Evolutionary conservation across 2,113 vertebrate genomes (phyloP), one percentile per base, ranked within the genome.

Genomic region (Oncorhynchus tshawytscha): DNA sequence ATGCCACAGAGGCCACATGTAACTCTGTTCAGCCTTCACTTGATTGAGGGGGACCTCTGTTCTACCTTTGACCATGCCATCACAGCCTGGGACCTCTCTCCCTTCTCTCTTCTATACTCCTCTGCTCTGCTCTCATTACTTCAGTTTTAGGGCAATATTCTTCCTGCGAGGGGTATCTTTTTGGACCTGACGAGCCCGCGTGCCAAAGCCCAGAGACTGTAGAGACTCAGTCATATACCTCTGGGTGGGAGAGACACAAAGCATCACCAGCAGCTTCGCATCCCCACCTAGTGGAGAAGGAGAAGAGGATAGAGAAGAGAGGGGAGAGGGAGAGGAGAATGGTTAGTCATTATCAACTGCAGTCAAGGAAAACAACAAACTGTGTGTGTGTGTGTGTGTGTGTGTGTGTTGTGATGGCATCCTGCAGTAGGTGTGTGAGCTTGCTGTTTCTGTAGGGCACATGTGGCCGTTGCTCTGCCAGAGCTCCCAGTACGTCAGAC

Each of bases 381-480:
- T 34, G 71, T 68, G 31, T 13, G 31, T 60, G 16, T 51, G 45
- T 78, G 31, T 31, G 31, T 31, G 31, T 31, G 31, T 13, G 31
- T 34, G 71, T 68, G 29, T 13, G 31, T 34, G 71, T 68, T 31
- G 31, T 13, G 0, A 96, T 80, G 0, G 92, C 91, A 15, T 94
- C 95, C 90, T 96, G 95, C 1, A 97, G 94, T 29, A 96, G 86
- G 75, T 92, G 94, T 0, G 96, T 97, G 18, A 96, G 94, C 86
- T 90, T 95, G 93, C 96, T 96, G 92, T 97, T 96, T n/a, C 94
- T 86, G 71, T 95, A 95, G 0, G 95, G 96, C 1, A 96, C 18
- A 0, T 97, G 96, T 45, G 92, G 79, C 3, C 94, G 80, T 77
- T 90, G 92, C 29, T 95, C 95, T 0, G 93, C 91, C 81, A 96